Base-by-base conservation (phyloP, 2,888 invertebrate species). In the Catocala sponsa region DNA sequence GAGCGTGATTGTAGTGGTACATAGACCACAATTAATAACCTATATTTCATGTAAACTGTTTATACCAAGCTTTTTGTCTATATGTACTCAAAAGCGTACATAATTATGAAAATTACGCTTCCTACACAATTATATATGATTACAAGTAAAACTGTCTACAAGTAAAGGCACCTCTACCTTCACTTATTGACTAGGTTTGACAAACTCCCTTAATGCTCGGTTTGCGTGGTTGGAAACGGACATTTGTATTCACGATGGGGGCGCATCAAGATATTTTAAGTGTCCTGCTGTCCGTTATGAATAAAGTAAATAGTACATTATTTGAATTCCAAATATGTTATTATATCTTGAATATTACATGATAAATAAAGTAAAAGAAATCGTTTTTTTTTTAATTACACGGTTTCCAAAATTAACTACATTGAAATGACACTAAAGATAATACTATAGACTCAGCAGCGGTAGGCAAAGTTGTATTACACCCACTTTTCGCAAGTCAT, bases 191-290 rank as follows among this genome's bases (percentile, higher is more conserved):
- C 80, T 75, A 69, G 72, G 79, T 88, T 91, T 90, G 90, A 90
- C 90, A 84, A 85, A 84, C 84, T 86, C 79, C 87, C 91, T 84
- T 94, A 94, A 94, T 93, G 91, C 78, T 86, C 74, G 85, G 86
- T 84, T 94, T 80, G 94, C 94, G 94, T 94, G 94, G 85, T 82
- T 88, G 89, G 90, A 92, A 92, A 89, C 85, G 88, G 87, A 85
- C 91, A 89, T 93, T 92, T 85, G 91, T 91, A 90, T 88, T 90
- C 89, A 88, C 83, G 79, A 82, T 81, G 78, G 84, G 86, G 82
- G 25, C 83, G 85, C 86, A 85, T 87, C 86, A 83, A 88, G 87
- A 85, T 84, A 85, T 85, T 91, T 87, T 87, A 87, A 91, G 84
- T 88, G 89, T 88, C 85, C 85, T 77, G 76, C 78, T 75, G 79